These are phyloP conservation scores for Rhinichthys klamathensis DNA, from an alignment of 2,113 vertebrate species.

Conservation along the genomic window DNA sequence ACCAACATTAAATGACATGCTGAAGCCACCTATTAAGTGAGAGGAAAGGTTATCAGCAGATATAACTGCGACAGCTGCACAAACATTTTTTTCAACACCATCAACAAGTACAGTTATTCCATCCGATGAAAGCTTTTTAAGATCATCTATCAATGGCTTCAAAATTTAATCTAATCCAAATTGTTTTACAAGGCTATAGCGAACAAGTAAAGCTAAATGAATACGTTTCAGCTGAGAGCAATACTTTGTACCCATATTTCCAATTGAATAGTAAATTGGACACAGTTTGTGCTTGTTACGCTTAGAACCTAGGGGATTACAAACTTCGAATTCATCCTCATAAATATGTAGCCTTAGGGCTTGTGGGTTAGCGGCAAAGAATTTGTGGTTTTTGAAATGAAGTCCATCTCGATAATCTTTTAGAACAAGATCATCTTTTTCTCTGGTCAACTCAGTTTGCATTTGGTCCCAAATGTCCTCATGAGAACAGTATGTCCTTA, in stretches of 20 bases:
- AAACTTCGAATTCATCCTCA: conserved; percentile 38
- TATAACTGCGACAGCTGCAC: conserved; percentile 16
- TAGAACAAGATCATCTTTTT: conserved; percentile 6
- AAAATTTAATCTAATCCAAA: too few species aligned
- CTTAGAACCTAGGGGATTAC: conserved; percentile 17
- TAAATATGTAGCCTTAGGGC: conserved; percentile 29
- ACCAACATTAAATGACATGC: conserved; percentile 31
- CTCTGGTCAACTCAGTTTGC: background rate
- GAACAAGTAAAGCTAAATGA: conserved; percentile 33
- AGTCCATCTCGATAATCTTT: conserved; percentile 10
- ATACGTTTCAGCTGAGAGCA: conserved; percentile 39
- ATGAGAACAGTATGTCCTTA: background rate
- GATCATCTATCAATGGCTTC: too few species aligned
- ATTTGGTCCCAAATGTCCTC: background rate
- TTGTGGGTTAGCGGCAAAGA: background rate
- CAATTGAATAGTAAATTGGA: conserved; percentile 1
- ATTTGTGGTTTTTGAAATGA: conserved; percentile 12
- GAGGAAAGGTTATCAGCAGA: conserved; percentile 28
- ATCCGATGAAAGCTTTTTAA: too few species aligned
- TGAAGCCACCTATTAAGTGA: conserved; percentile 40
- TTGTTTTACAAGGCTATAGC: too few species aligned
- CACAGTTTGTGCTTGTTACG: background rate
- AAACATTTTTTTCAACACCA: too few species aligned
- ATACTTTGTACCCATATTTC: conserved; percentile 19
- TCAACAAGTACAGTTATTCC: too few species aligned